Percentiles rank a stretch among this genome's conserved stretches.
phyloP scores from a whole-genome alignment of 2,888 invertebrate species.

The Didymodactylos carnosus region DNA sequence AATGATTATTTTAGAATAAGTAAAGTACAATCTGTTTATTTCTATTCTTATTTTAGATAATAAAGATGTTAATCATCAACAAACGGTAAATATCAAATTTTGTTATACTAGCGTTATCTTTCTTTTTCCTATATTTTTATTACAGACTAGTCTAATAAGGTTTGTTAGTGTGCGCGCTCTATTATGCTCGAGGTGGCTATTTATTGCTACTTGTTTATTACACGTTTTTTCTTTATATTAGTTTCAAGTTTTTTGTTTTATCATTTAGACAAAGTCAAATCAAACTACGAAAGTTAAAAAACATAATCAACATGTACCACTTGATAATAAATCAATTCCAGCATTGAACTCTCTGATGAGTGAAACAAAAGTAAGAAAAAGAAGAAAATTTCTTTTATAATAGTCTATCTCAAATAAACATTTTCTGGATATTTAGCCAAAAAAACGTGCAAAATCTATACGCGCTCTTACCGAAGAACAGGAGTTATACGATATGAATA shows the following conservation, averaged over 20 bases:
- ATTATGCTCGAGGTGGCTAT: too few species aligned
- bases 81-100: background rate
- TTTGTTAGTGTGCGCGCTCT: too few species aligned
- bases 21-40: too few species aligned
- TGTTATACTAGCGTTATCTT: background rate
- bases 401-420: background rate
- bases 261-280: background rate
- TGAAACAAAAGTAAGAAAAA: background rate
- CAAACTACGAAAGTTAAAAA: background rate
- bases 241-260: too few species aligned
- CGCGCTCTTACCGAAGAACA: background rate
- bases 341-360: background rate
- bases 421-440: background rate
- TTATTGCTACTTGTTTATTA: too few species aligned
- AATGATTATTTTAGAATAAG: too few species aligned
- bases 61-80: background rate
- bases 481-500: background rate
- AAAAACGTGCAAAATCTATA: background rate
- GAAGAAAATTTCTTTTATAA: background rate
- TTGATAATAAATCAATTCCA: background rate
- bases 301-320: too few species aligned
- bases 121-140: background rate
- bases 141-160: too few species aligned
- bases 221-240: too few species aligned
- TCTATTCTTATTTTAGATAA: background rate